These are phyloP conservation scores for Turnix velox DNA, from an alignment of 2,113 vertebrate species.

Conservation along the genomic window DNA sequence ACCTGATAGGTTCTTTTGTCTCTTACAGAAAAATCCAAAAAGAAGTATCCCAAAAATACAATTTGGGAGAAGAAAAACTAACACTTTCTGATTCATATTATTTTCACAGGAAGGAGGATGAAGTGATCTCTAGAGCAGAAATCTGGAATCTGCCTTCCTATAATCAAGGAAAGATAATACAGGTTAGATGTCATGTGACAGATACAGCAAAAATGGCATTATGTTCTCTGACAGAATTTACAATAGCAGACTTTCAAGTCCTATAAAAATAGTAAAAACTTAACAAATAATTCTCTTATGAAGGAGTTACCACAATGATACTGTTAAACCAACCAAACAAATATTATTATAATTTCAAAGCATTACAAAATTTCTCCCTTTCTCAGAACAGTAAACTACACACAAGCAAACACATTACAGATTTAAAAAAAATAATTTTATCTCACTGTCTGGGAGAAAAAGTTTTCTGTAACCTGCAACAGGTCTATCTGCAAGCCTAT, in stretches of 20 bases:
- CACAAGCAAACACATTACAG: background rate
- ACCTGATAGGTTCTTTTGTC: background rate
- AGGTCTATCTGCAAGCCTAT: background rate
- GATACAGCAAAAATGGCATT: background rate
- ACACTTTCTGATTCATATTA: constrained; percentile 44
- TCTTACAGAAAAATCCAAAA: background rate
- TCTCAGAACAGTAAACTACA: background rate
- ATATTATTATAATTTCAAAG: background rate
- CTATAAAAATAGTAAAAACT: background rate
- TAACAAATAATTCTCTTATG: background rate
- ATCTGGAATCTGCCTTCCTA: constrained; percentile 8
- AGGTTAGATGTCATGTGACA: background rate
- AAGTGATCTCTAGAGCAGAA: background rate
- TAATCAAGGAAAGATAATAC: constrained; percentile 1
- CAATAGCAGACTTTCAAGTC: background rate
- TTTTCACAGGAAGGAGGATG: background rate
- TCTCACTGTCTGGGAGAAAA: background rate
- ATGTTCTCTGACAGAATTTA: background rate
- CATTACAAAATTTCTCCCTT: background rate
- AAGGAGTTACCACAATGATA: background rate
- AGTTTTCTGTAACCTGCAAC: background rate
- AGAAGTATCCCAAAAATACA: constrained; percentile 37
- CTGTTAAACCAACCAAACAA: background rate
- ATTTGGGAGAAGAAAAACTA: constrained; percentile 45
- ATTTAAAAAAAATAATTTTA: too few relatives aligned